Evolutionary conservation across 2,113 vertebrate genomes (phyloP).

Genomic region (Argyrosomus japonicus): DNA sequence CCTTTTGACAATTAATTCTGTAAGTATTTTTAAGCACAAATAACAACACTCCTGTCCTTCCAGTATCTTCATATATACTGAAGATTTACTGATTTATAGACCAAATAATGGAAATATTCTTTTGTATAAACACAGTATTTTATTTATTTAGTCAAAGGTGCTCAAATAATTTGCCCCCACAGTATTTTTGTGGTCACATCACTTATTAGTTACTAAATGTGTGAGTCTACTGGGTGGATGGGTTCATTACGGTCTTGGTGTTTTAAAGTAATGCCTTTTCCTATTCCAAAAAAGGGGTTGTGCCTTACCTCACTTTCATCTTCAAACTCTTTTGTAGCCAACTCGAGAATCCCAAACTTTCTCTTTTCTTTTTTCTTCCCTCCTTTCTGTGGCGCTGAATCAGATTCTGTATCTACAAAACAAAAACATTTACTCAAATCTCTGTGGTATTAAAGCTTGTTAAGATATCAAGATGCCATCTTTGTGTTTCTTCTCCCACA

Average conservation of each 20-base stretch:
- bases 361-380: slow-evolving; percentile 54
- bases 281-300: not conserved
- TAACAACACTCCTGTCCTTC: not conserved
- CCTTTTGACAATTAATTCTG: not conserved
- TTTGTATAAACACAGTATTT: too few relatives aligned
- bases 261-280: not conserved
- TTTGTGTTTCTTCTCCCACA: not conserved
- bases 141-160: too few relatives aligned
- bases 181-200: not conserved
- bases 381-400: slow-evolving; percentile 7
- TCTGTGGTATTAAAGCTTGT: not conserved
- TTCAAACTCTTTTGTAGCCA: slow-evolving; percentile 83
- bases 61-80: not conserved
- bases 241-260: not conserved
- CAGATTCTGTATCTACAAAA: slow-evolving; percentile 42
- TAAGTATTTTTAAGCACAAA: not conserved
- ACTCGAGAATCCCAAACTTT: slow-evolving; percentile 76
- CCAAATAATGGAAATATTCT: not conserved
- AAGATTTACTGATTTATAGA: not conserved
- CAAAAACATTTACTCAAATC: not conserved
- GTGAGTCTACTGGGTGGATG: not conserved
- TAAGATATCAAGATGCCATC: not conserved
- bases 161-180: too few relatives aligned
- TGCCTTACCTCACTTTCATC: slow-evolving; percentile 71
- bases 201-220: not conserved